Base-by-base conservation (phyloP, 1,140 invertebrate genomes). In the Drosophila bipectinata region DNA sequence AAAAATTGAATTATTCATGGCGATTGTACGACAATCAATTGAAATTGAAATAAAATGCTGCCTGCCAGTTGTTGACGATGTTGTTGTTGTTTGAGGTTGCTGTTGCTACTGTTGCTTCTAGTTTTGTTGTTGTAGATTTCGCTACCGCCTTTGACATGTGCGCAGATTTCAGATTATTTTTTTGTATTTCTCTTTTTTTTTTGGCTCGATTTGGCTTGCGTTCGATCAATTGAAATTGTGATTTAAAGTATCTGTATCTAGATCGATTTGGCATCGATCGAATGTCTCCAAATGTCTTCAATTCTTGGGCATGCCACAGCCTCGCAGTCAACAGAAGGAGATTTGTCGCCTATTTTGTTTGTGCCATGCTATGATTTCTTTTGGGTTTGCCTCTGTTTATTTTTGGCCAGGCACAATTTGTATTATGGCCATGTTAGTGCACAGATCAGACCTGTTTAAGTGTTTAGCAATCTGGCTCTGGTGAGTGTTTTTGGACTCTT, bases 21-120 rank as follows among this genome's bases (percentile, higher is more conserved):
- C 82, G 82, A 87, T 87, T 87, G 82, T 87, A 88, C 82, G 82
- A 87, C 82, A 87, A 87, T 87, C 82, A 87, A 87, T 87, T 87
- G 82, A 87, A 87, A 87, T 87, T 88, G 82, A 87, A 87, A 85
- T 85, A 85, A 85, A 85, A 85, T 85, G 82, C 81, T 85, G 74
- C 78, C 63, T 81, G 82, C 81, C 81, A 84, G 59, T 71, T 49
- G 80, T 48, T 68, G 76, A 34, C 34, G 47, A 44, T 60, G 24
- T 56, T 56, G 58, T 41, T 57, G 53, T 18, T 44, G 15, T 44
- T 44, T 34, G 8, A 34, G 10, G n/a, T 18, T 58, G 51, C 21
- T 72, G 56, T 21, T 72, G 49, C 34, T 64, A 39, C 52, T 64
- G 57, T 52, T 68, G 49, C 45, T 59, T 53, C 39, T 68, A 30